Base-by-base conservation (phyloP, 1,140 invertebrate genomes). In the Drosophila grimshawi region DNA sequence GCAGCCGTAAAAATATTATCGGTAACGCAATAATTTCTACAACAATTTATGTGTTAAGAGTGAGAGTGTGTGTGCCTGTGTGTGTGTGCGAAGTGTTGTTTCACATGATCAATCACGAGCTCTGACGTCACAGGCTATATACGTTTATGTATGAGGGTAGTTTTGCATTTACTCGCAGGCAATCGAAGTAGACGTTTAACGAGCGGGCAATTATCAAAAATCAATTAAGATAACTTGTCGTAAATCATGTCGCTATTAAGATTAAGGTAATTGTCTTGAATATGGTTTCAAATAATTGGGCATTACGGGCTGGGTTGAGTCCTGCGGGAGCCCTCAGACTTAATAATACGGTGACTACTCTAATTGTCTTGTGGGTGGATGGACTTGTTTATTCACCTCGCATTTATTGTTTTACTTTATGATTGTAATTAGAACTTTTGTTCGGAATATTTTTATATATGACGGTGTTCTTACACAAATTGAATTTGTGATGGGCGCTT, bases 41-140 rank as follows among this genome's bases (percentile, higher is more conserved):
- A 75, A 39, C 76, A 60, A 66, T 74, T 74, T 74, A 46, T 69
- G 70, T 41, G 55, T 61, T 63, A 52, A 33, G 48, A 56, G 19
- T 55, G 55, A 60, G 57, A 52, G 43, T 69, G 53, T 67, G 65
- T 81, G 81, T 51, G 33, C 69, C 37, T 52, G 46, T 64, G 33
- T 61, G 53, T 56, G 45, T 65, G 35, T 19, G 55, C 19, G 19
- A 19, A 19, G 8, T 33, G 52, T 57, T 57, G 32, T 39, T 63
- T 39, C 80, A 83, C 72, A 89, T 89, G 85, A 89, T 89, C 85
- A 67, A 89, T 89, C 85, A 89, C 85, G 80, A 89, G 85, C 85
- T 85, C 74, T 83, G 80, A 81, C 85, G 74, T 89, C 85, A 89
- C 62, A 55, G 19, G 30, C n/a, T 5, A 5, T 19, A 4, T 6